Conservation (phyloP, 1,140 invertebrate genomes). For the Psix sp. region DNA sequence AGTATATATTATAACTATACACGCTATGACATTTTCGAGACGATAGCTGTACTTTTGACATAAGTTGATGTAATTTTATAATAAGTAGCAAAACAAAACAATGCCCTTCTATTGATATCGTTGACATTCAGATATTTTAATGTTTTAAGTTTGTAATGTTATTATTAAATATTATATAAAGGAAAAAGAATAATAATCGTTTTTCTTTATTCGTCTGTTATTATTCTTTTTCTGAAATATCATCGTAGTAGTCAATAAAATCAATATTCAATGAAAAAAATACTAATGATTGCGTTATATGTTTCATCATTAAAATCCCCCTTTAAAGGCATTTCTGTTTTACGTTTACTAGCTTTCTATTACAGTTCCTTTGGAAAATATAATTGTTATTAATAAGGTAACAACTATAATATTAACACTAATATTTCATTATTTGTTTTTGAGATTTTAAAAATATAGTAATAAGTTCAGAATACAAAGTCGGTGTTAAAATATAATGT, state of each 20-base stretch:
- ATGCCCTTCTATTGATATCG: slow-evolving; percentile 58
- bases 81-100: slow-evolving; percentile 56
- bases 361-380: no score
- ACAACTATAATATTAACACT: no score
- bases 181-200: slow-evolving; percentile 61
- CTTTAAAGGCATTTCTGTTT: background rate
- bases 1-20: slow-evolving; percentile 43
- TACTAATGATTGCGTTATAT: background rate
- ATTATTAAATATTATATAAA: slow-evolving; percentile 60
- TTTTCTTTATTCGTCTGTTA: slow-evolving; percentile 58
- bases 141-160: slow-evolving; percentile 61
- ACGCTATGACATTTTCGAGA: slow-evolving; percentile 52
- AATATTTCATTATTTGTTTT: no score
- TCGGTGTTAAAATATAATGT: background rate
- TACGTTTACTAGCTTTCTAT: no score
- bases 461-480: background rate
- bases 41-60: slow-evolving; percentile 55
- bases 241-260: slow-evolving; percentile 60
- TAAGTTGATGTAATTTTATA: slow-evolving; percentile 60
- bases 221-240: slow-evolving; percentile 60
- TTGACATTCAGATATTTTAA: slow-evolving; percentile 60
- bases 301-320: background rate
- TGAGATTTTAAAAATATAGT: background rate
- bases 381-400: no score
- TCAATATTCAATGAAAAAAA: slow-evolving; percentile 57